Conservation (phyloP, 35 echinoderm and acorn worm genomes). For the Chiridota heheva region DNA sequence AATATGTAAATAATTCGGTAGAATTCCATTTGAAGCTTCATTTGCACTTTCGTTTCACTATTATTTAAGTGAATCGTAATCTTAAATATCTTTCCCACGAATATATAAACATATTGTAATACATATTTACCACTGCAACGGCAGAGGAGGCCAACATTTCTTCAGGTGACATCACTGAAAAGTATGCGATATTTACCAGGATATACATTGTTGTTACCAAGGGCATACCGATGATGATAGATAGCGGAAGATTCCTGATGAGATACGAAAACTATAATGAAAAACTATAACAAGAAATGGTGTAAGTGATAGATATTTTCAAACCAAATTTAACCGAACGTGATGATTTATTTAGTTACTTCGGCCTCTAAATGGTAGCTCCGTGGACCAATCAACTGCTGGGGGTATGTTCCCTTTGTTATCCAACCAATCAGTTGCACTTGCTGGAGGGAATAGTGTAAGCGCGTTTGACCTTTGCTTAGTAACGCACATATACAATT, state of each 20-base stretch:
- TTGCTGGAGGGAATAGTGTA: too few species aligned
- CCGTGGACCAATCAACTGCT: too few species aligned
- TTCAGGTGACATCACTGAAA: conserved; percentile 59
- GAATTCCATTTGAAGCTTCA: neutral
- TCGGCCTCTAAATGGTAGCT: too few species aligned
- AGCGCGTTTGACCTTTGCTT: too few species aligned
- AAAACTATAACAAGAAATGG: too few species aligned
- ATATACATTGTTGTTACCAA: conserved; percentile 64
- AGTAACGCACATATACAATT: too few species aligned
- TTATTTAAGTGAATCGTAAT: neutral
- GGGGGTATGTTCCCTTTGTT: too few species aligned
- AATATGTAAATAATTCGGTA: neutral
- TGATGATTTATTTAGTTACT: too few species aligned
- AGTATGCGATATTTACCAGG: conserved; percentile 69
- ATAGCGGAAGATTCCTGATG: conserved; percentile 67
- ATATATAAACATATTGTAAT: neutral
- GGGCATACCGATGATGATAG: conserved; percentile 64
- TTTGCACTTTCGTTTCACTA: too few species aligned
- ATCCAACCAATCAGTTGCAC: too few species aligned
- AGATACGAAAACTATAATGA: conserved; percentile 16
- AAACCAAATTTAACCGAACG: too few species aligned
- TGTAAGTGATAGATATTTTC: too few species aligned
- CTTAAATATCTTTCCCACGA: neutral
- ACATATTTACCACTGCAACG: conserved; percentile 66
- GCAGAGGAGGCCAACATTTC: conserved; percentile 67